Conservation (phyloP, 2,888 invertebrate species). For the Heteromurus nitidus region DNA sequence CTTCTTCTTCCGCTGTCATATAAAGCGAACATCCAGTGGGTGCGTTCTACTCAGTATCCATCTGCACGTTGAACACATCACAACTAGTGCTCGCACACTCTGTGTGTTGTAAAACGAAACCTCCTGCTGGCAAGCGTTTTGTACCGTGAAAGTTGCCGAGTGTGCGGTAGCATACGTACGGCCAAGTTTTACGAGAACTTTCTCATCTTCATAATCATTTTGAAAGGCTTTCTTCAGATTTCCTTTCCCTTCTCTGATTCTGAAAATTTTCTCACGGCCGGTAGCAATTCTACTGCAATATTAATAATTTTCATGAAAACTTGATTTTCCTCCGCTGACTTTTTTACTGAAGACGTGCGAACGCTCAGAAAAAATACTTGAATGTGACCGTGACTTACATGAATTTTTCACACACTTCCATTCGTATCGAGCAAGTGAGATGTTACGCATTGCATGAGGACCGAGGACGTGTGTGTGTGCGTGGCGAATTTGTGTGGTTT, state of each 20-base stretch:
- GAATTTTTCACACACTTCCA: neutral
- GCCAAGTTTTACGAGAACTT: no score
- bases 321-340: neutral
- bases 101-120: neutral
- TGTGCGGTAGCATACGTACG: neutral
- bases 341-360: no score
- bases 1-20: no score
- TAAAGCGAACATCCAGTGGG: constrained; percentile 29
- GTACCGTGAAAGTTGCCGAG: neutral
- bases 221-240: neutral
- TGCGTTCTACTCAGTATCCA: constrained; percentile 50
- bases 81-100: no score
- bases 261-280: neutral
- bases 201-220: neutral
- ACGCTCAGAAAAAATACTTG: no score
- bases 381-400: constrained; percentile 3
- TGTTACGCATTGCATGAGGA: neutral
- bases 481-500: constrained; percentile 21
- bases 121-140: neutral
- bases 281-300: neutral
- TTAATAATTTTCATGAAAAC: constrained; percentile 17
- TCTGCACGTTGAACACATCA: constrained; percentile 31
- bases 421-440: neutral
- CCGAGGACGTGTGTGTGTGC: constrained; percentile 10
- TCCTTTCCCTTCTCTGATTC: neutral